Evolutionary conservation across 2,888 invertebrate species (phyloP).

Genomic region (Mimas tiliae): DNA sequence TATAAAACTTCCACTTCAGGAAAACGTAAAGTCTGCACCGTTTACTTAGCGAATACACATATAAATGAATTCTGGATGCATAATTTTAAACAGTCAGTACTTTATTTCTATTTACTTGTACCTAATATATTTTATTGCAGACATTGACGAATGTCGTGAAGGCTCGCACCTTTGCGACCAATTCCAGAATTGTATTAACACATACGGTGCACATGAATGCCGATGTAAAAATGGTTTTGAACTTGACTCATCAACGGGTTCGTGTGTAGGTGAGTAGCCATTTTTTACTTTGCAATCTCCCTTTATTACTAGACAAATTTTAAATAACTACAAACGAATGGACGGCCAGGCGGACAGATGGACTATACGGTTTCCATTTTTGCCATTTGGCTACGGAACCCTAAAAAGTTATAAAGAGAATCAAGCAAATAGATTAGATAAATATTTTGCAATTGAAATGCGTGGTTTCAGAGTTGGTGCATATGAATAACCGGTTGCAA

Average conservation of each 20-base stretch:
- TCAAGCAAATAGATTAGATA: background rate
- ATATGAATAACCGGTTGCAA: conserved; percentile 12
- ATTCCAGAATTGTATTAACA: conserved; percentile 81
- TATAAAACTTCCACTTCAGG: too few species aligned
- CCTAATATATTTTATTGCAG: conserved; percentile 60
- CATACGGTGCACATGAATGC: conserved; percentile 79
- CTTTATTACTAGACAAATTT: too few species aligned
- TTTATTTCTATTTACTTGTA: background rate
- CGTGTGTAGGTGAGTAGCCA: conserved; percentile 68
- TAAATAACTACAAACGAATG: background rate
- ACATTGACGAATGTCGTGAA: conserved; percentile 93
- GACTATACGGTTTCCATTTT: too few species aligned
- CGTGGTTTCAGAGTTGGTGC: background rate
- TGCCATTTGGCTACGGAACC: too few species aligned
- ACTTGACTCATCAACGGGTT: conserved; percentile 66
- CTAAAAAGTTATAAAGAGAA: too few species aligned
- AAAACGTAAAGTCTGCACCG: too few species aligned
- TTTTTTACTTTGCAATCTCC: background rate
- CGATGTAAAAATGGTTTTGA: conserved; percentile 79
- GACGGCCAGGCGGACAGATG: too few species aligned
- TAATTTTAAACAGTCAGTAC: too few species aligned
- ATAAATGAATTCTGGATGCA: too few species aligned
- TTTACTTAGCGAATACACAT: too few species aligned
- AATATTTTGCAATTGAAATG: background rate
- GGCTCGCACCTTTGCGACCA: conserved; percentile 76